Evolutionary conservation across 1,140 invertebrate species (phyloP).

Genomic region (Phocides pigmalion): DNA sequence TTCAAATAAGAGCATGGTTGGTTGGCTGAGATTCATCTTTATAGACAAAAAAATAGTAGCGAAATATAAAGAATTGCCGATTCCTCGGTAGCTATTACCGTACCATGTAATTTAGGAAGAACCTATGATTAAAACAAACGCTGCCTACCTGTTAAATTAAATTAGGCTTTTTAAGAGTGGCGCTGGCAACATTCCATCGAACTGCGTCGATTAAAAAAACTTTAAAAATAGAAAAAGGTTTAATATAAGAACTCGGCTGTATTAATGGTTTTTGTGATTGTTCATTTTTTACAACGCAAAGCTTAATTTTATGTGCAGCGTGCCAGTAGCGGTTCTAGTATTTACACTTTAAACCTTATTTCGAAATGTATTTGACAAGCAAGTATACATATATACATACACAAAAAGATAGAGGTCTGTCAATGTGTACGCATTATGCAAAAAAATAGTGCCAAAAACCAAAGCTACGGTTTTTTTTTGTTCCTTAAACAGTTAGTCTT

Average conservation of each 20-base stretch:
- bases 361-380: conserved; percentile 22
- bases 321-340: conserved; percentile 37
- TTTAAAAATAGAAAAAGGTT: conserved; percentile 63
- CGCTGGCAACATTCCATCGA: conserved; percentile 66
- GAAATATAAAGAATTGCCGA: conserved; percentile 80
- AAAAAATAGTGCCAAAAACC: too few species aligned
- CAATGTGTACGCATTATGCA: too few species aligned
- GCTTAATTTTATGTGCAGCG: conserved; percentile 42
- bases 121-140: conserved; percentile 79
- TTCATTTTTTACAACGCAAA: conserved; percentile 49
- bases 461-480: too few species aligned
- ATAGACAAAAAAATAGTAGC: conserved; percentile 70
- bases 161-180: conserved; percentile 82
- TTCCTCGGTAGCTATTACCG: conserved; percentile 77
- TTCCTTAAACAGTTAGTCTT: too few species aligned
- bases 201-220: conserved; percentile 51
- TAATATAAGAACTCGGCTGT: conserved; percentile 69
- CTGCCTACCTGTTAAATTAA: conserved; percentile 83
- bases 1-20: conserved; percentile 4
- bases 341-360: conserved; percentile 26
- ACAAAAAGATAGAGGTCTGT: too few species aligned
- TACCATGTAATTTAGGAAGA: conserved; percentile 78
- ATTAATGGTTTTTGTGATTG: conserved; percentile 71
- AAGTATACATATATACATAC: too few species aligned
- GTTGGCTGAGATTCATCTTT: conserved; percentile 47